Evolutionary conservation across 1,140 invertebrate species (phyloP).

Genomic region (Telenomus remus): DNA sequence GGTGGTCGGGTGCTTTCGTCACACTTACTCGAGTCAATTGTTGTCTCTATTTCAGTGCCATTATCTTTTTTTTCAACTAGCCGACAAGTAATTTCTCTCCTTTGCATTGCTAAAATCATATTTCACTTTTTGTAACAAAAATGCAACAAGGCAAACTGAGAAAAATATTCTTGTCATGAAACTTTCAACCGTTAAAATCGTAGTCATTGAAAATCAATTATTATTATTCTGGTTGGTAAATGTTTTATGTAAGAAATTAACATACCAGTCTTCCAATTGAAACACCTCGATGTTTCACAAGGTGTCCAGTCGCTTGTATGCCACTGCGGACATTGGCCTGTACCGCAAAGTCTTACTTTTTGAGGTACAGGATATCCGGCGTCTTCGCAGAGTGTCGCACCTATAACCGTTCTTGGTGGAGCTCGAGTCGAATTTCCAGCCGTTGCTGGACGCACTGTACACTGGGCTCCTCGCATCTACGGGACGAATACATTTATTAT

Average conservation of each 20-base stretch:
- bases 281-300: slow-evolving; percentile 83
- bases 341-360: slow-evolving; percentile 82
- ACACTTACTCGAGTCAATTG: slow-evolving; percentile 78
- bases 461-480: slow-evolving; percentile 83
- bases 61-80: slow-evolving; percentile 62
- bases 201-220: too few relatives aligned
- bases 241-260: background rate
- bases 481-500: too few relatives aligned
- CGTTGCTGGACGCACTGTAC: slow-evolving; percentile 76
- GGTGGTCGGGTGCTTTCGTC: slow-evolving; percentile 81
- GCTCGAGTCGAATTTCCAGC: slow-evolving; percentile 57
- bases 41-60: slow-evolving; percentile 78
- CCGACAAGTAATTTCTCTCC: slow-evolving; percentile 83
- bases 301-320: slow-evolving; percentile 81
- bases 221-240: background rate
- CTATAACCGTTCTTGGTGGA: slow-evolving; percentile 75
- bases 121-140: background rate
- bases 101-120: slow-evolving; percentile 80
- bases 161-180: too few relatives aligned
- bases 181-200: too few relatives aligned
- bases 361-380: slow-evolving; percentile 80
- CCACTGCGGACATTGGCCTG: slow-evolving; percentile 84
- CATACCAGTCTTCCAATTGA: slow-evolving; percentile 83
- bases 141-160: background rate
- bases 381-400: slow-evolving; percentile 82